Percentiles rank a stretch among this genome's conserved stretches.
These are phyloP conservation scores for Bungarus multicinctus DNA, from an alignment of 2,113 vertebrate species.

Conservation along the genomic window DNA sequence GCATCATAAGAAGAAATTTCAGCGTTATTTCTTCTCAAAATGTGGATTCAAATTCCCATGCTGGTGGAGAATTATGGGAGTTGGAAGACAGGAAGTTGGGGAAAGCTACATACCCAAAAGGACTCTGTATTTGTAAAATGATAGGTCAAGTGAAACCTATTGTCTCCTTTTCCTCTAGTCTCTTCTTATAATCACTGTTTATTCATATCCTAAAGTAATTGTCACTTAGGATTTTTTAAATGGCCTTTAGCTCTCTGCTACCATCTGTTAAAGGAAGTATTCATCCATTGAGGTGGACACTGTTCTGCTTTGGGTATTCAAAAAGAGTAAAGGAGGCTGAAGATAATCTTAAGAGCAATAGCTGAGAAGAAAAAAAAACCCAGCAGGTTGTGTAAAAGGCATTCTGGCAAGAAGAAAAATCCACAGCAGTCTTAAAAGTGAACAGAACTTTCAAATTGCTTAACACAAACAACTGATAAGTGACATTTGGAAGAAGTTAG, in stretches of 20 bases:
- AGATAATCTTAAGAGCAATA: neutral
- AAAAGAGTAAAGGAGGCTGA: neutral
- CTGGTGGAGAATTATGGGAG: neutral
- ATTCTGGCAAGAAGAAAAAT: neutral
- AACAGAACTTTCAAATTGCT: neutral
- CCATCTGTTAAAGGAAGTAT: neutral
- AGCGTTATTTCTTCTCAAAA: neutral
- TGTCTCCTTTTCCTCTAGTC: neutral
- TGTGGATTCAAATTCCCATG: neutral
- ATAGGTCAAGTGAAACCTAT: neutral
- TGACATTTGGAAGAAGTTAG: neutral
- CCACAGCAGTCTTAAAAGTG: constrained; percentile 3
- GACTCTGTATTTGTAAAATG: neutral
- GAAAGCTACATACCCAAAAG: neutral
- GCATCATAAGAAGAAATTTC: constrained; percentile 5
- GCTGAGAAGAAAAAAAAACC: neutral
- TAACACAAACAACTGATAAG: constrained; percentile 1
- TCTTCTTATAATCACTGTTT: neutral
- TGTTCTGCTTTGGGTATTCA: neutral
- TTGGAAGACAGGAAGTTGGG: neutral
- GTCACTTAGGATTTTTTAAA: constrained; percentile 1
- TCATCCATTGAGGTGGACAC: neutral
- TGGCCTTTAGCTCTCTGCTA: neutral
- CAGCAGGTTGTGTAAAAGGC: neutral
- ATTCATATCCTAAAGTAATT: neutral